phyloP scores from a whole-genome alignment of 1,140 invertebrate species.

The Leptinotarsa lineolata region DNA sequence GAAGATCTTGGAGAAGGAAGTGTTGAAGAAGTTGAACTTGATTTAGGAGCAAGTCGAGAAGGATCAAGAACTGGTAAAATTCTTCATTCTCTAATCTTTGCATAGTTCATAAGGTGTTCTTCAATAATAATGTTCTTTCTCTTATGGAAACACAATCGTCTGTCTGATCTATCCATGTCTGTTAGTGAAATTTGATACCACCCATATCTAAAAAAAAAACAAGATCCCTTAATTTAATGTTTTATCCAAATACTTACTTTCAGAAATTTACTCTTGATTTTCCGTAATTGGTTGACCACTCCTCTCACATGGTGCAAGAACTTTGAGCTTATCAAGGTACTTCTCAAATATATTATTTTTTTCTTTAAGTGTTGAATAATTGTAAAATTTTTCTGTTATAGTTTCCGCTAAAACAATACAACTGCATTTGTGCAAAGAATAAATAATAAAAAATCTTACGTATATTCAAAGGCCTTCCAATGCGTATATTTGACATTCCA shows the following conservation, averaged over 20 bases:
- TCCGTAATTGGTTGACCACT: conserved; percentile 49
- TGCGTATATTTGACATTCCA: conserved; percentile 52
- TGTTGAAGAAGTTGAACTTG: conserved; percentile 67
- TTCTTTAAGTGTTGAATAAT: conserved; percentile 28
- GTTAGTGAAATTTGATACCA: conserved; percentile 52
- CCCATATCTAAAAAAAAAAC: conserved; percentile 52
- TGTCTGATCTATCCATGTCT: conserved; percentile 41
- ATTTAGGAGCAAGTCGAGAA: conserved; percentile 79
- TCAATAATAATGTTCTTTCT: conserved; percentile 49
- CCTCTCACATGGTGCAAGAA: conserved; percentile 47
- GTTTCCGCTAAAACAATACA: conserved; percentile 31
- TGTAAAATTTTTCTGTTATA: conserved; percentile 44
- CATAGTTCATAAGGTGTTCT: conserved; percentile 55
- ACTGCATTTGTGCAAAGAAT: background rate
- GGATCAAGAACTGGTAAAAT: conserved; percentile 79
- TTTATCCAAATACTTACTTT: background rate
- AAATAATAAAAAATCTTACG: conserved; percentile 17
- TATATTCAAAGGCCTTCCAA: conserved; percentile 43
- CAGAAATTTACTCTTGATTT: conserved; percentile 51
- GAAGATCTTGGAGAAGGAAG: conserved; percentile 53
- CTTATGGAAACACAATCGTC: conserved; percentile 51
- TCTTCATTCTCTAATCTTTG: conserved; percentile 48
- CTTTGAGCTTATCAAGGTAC: conserved; percentile 43
- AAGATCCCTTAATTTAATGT: background rate
- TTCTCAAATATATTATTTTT: conserved; percentile 31